Conservation (phyloP, 1,140 invertebrate genomes). For the Psilanteris sp. region DNA sequence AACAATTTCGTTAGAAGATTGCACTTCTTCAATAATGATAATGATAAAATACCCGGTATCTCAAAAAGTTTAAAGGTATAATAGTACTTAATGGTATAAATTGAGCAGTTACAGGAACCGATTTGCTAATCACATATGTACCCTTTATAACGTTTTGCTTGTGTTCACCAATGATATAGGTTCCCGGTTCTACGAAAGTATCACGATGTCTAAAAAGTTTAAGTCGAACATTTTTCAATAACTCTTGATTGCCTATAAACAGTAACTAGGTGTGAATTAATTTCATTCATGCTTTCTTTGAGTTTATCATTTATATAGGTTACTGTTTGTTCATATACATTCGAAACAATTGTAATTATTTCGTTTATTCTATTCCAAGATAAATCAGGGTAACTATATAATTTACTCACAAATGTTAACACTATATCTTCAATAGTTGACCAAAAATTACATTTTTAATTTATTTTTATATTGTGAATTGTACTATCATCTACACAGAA, state of each 20-base stretch:
- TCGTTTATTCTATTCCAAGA: too few relatives aligned
- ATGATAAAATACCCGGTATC: conserved; percentile 28
- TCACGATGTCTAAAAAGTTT: conserved; percentile 19
- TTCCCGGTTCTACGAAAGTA: conserved; percentile 11
- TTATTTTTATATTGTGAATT: too few relatives aligned
- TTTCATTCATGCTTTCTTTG: background rate
- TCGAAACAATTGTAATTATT: too few relatives aligned
- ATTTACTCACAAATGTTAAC: too few relatives aligned
- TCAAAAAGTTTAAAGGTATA: conserved; percentile 58
- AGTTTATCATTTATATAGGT: background rate
- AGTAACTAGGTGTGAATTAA: background rate
- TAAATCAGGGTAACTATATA: too few relatives aligned
- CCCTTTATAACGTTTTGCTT: conserved; percentile 13
- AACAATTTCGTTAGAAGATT: too few relatives aligned
- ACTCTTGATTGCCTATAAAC: conserved; percentile 1
- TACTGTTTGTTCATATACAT: background rate
- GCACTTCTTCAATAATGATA: too few relatives aligned
- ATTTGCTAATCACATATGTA: conserved; percentile 3
- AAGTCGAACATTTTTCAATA: conserved; percentile 12
- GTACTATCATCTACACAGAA: too few relatives aligned
- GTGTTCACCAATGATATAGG: conserved; percentile 11
- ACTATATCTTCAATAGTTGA: too few relatives aligned
- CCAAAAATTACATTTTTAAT: too few relatives aligned
- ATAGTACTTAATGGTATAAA: conserved; percentile 47
- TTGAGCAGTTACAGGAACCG: conserved; percentile 4